A percentile compares a stretch with the other conserved stretches of the same genome.
These are phyloP conservation scores for Chorisops tibialis DNA, from an alignment of 2,888 invertebrate genomes.

Conservation along the genomic window DNA sequence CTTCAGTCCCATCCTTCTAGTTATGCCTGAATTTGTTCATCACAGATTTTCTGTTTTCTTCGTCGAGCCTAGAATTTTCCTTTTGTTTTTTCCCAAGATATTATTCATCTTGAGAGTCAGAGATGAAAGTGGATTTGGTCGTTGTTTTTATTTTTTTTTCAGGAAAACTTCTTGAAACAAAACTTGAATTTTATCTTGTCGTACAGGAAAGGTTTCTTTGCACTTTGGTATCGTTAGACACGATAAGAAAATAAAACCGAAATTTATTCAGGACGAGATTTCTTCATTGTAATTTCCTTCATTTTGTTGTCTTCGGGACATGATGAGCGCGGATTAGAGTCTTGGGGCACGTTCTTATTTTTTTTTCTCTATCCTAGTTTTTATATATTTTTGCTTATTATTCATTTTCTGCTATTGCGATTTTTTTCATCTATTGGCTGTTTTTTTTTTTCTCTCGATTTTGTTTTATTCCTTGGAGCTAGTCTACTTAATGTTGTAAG, in stretches of 20 bases:
- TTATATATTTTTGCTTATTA: conserved; percentile 5
- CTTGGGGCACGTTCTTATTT: no score
- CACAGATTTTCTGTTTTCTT: no score
- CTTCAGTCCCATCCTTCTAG: no score
- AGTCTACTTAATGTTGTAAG: conserved; percentile 17
- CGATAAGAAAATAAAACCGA: conserved; percentile 17
- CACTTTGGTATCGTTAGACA: neutral
- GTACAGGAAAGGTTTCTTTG: neutral
- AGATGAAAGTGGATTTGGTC: no score
- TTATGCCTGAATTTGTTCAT: no score
- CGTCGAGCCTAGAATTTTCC: no score
- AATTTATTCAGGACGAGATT: conserved; percentile 21
- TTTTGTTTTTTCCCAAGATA: no score
- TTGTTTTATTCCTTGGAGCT: conserved; percentile 1
- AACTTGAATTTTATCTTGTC: neutral
- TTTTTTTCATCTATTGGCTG: neutral
- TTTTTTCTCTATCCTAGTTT: no score
- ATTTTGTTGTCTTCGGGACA: conserved; percentile 3
- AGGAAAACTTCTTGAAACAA: no score
- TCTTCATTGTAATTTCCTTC: conserved; percentile 5
- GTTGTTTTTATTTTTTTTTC: no score
- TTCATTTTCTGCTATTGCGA: conserved; percentile 6
- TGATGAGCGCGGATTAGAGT: conserved; percentile 9
- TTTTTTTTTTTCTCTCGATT: neutral
- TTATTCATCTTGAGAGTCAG: no score